These are phyloP conservation scores for Periparus ater DNA, from an alignment of 2,797 vertebrate species.

Conservation along the genomic window DNA sequence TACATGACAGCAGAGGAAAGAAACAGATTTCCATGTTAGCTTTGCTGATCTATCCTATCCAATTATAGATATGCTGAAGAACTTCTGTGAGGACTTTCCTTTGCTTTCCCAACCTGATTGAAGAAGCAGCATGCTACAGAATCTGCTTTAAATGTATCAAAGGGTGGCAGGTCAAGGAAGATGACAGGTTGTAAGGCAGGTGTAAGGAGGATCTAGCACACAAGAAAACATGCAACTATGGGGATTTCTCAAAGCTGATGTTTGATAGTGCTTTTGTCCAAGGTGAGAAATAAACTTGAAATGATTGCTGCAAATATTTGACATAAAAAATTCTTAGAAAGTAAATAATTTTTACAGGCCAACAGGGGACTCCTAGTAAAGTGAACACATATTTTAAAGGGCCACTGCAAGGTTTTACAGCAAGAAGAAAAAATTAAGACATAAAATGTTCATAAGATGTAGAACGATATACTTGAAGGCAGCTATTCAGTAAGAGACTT, in stretches of 20 bases:
- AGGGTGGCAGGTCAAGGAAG: neutral
- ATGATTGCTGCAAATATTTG: neutral
- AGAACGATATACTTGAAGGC: neutral
- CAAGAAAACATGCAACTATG: neutral
- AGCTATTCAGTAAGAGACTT: neutral
- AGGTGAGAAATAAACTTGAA: neutral
- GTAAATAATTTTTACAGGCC: neutral
- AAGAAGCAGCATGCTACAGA: neutral
- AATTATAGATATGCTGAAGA: neutral
- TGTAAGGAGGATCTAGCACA: neutral
- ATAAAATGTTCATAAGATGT: neutral
- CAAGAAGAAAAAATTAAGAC: neutral
- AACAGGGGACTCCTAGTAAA: neutral
- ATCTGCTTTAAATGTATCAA: neutral
- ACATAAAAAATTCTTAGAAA: neutral
- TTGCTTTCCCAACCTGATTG: neutral
- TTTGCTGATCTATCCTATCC: neutral
- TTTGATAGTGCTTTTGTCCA: neutral
- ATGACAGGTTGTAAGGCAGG: neutral
- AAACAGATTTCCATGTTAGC: neutral
- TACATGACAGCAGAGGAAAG: neutral
- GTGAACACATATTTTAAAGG: neutral
- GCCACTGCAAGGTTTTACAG: neutral
- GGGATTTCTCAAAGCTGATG: neutral
- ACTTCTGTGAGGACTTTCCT: neutral